Base-by-base conservation (phyloP, 2,888 invertebrate genomes). In the Thyatira batis region DNA sequence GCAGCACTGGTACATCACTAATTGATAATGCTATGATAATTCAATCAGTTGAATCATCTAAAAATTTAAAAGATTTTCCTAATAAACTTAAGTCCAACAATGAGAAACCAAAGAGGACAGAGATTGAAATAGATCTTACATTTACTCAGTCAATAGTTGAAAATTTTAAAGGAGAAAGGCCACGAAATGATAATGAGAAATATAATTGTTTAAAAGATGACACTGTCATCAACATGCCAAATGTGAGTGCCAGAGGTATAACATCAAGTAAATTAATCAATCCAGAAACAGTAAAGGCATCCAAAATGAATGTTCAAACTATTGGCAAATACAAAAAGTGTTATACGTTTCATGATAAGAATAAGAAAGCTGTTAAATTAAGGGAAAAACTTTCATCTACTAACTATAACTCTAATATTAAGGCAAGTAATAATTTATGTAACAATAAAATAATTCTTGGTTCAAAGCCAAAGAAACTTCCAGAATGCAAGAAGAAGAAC, bases 401-500 rank as follows among this genome's bases (percentile, higher is more conserved):
- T 49, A 46, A 57, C 44, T 39, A 21, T 52, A 17, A 27, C 9
- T 27, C 20, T 8, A 17, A 25, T 13, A 6, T 5, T 54, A 20
- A 39, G 23, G 6, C 39, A 50, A 30, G 28, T 25, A 20, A 23
- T 45, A 28, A 43, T 46, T 55, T 65, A 39, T 53, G 55, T 33
- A 58, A 56, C 28, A 85, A 82, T 58, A 76, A 79, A 72, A 76
- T 86, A 51, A 81, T 82, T 56, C 54, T 86, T 46, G 83, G 82
- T 43, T 74, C 81, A 55, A 84, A 81, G 52, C 77, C 78, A n/a
- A 68, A 45, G 53, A 50, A 28, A 54, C 6, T 23, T 27, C 33
- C 20, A 5, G 48, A 53, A n/a, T 8, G 17, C 2, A 51, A 53
- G 51, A 33, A 58, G 39, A 20, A 52, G 13, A 45, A 30, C 13